phyloP scores from a whole-genome alignment of 2,113 vertebrate genomes.

The Loxodonta africana region DNA sequence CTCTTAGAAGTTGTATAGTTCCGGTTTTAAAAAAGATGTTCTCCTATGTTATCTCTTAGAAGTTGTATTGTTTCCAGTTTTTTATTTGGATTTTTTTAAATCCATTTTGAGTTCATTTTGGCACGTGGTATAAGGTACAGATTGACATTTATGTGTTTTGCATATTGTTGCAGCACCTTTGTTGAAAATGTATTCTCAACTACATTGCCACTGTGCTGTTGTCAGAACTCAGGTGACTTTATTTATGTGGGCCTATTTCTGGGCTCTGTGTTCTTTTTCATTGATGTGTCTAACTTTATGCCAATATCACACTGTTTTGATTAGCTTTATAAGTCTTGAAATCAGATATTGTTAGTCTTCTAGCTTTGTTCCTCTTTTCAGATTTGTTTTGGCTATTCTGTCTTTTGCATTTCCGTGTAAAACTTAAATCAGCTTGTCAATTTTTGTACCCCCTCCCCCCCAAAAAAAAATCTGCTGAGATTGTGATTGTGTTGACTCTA shows the following conservation, averaged over 20 bases:
- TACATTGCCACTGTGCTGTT: background rate
- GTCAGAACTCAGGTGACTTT: background rate
- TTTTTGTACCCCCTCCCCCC: background rate
- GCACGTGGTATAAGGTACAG: background rate
- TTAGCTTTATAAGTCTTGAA: background rate
- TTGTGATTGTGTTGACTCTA: background rate
- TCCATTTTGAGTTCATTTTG: background rate
- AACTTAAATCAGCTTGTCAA: background rate
- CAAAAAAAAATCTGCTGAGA: background rate
- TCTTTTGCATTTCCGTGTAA: background rate
- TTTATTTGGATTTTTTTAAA: background rate
- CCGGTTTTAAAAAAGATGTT: background rate
- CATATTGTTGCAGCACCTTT: background rate
- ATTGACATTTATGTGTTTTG: background rate
- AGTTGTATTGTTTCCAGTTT: background rate
- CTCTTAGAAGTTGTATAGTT: background rate
- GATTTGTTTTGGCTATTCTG: background rate
- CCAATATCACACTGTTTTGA: background rate
- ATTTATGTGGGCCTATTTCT: background rate
- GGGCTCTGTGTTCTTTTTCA: background rate
- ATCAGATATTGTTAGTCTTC: background rate
- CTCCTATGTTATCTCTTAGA: background rate
- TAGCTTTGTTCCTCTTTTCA: background rate
- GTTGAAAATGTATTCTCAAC: background rate
- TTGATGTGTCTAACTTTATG: background rate